Conservation (phyloP, 2,113 vertebrate species). For the Salvator merianae region DNA sequence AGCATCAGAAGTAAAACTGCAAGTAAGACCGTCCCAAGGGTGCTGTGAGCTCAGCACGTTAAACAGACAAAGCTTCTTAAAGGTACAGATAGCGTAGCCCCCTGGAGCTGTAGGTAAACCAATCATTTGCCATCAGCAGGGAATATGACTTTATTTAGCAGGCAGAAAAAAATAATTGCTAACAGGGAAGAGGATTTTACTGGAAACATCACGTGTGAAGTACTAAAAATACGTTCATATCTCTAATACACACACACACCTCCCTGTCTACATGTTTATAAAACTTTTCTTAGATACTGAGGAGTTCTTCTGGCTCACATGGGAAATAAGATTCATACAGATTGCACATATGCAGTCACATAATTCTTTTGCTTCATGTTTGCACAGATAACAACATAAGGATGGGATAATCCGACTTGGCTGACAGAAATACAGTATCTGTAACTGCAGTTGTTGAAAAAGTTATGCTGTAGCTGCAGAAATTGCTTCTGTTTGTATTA, state of each 20-base stretch:
- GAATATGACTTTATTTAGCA: constrained; percentile 88
- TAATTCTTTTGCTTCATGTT: not conserved
- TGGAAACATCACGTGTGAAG: constrained; percentile 5
- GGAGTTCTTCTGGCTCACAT: constrained; percentile 1
- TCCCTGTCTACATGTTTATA: constrained; percentile 4
- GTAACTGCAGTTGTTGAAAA: not conserved
- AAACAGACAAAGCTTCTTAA: constrained; percentile 91
- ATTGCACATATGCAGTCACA: not conserved
- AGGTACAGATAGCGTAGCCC: constrained; percentile 84
- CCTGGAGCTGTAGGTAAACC: constrained; percentile 88
- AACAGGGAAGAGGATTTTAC: constrained; percentile 61
- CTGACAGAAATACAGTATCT: not conserved
- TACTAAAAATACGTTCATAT: constrained; percentile 26
- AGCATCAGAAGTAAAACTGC: constrained; percentile 84
- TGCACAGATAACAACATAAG: not conserved
- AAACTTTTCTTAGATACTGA: constrained; percentile 13
- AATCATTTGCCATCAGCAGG: constrained; percentile 90
- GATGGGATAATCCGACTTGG: not conserved
- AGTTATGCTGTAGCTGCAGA: not conserved
- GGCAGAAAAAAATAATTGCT: constrained; percentile 60
- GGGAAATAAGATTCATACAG: constrained; percentile 17
- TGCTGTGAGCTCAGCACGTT: constrained; percentile 90
- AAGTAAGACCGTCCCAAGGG: constrained; percentile 83
- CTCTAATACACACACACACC: constrained; percentile 29
- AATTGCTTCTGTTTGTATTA: not conserved